Evolutionary conservation across 2,888 invertebrate species (phyloP), one percentile per base, ranked within the genome.

Genomic region (Drosophila paranaensis): DNA sequence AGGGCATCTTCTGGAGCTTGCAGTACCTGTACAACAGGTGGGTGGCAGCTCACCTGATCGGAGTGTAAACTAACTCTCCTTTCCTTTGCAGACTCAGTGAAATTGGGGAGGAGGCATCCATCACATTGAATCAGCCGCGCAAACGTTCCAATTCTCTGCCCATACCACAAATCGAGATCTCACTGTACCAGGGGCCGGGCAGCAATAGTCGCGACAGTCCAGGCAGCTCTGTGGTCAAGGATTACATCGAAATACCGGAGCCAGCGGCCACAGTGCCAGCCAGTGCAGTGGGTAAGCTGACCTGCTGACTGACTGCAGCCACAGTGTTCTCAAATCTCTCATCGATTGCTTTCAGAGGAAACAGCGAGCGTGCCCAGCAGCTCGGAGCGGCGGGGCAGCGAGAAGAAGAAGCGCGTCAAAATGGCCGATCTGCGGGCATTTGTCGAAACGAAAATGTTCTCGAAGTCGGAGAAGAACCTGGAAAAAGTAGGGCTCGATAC

Each of bases 1-100:
- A 99, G 92, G 99, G 99, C 0, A 96, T 99, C 13, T 97, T 97
- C 92, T 99, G 99, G 99, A 98, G 98, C 14, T 93, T 99, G 37
- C 97, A 97, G 91, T 99, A 96, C 93, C 94, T 98, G 74, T 97
- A 97, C 88, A 97, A 97, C 91, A 95, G 98, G 97, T 97, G 89
- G 77, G 77, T 37, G 3, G 10, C 10, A 2, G 10, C 9, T 6
- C 33, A 16, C 4, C 9, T 6, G 1, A 25, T 20, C 14, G 3
- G 3, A 10, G 37, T 8, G n/a, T 2, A 9, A 39, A 37, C 33
- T 13, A 3, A 60, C 1, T 4, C 39, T 14, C 13, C 27, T 11
- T 11, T 3, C 11, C 11, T 14, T 51, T 61, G 33, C 81, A 97
- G 98, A 84, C 93, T 98, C 63, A 94, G 97, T 68, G 97, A 97